Percentiles rank a stretch among this genome's conserved stretches.
phyloP scores from a whole-genome alignment of 2,888 invertebrate species.

The Scaptomyza parva region DNA sequence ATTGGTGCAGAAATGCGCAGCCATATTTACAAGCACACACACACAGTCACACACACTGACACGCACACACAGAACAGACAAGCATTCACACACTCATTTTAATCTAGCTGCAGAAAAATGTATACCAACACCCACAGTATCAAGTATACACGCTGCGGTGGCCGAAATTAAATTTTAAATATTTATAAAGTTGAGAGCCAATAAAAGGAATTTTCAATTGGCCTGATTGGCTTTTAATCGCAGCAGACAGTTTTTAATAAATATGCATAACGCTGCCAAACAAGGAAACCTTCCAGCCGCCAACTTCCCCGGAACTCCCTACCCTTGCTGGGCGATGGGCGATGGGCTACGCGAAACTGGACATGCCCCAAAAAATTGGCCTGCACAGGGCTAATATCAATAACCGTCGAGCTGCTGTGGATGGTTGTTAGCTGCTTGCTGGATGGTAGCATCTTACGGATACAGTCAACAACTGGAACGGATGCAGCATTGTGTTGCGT shows the following conservation, averaged over 20 bases:
- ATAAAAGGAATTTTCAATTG: conserved; percentile 79
- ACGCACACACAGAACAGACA: conserved; percentile 11
- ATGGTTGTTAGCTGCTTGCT: conserved; percentile 3
- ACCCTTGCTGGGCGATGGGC: no score
- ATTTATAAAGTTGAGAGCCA: conserved; percentile 73
- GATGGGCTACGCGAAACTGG: conserved; percentile 26
- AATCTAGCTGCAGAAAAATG: conserved; percentile 61
- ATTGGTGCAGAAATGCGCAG: conserved; percentile 33
- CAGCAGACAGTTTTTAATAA: conserved; percentile 80
- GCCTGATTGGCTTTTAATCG: conserved; percentile 79
- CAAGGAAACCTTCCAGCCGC: conserved; percentile 11
- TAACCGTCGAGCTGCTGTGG: conserved; percentile 21
- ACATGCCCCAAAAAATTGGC: conserved; percentile 16
- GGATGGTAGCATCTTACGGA: conserved; percentile 37
- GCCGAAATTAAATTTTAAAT: conserved; percentile 79
- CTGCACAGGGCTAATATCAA: conserved; percentile 48
- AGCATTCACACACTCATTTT: conserved; percentile 36
- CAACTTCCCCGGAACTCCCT: no score
- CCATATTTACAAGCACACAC: conserved; percentile 1
- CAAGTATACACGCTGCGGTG: conserved; percentile 60
- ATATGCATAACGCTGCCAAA: conserved; percentile 70
- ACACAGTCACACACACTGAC: conserved; percentile 10
- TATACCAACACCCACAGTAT: conserved; percentile 48
- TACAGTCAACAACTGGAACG: conserved; percentile 43
- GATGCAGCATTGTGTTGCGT: conserved; percentile 61